A percentile compares a stretch with the other conserved stretches of the same genome.
These are phyloP conservation scores for Otus scops DNA, from an alignment of 2,797 vertebrate genomes.

Conservation along the genomic window DNA sequence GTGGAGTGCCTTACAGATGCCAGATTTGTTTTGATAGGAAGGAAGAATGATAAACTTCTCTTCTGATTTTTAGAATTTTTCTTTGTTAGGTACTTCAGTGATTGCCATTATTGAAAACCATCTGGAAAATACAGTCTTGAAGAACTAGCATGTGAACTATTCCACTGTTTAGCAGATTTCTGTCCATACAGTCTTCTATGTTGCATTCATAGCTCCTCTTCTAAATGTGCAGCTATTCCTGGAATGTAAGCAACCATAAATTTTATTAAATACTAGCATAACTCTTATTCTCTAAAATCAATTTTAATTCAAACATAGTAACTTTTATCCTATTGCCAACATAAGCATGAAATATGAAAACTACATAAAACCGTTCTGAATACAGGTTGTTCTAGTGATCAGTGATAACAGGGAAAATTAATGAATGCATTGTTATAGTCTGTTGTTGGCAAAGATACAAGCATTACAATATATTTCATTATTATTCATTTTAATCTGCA, in stretches of 20 bases:
- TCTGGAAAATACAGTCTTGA: background rate
- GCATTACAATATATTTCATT: background rate
- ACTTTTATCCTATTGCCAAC: background rate
- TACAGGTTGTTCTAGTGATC: background rate
- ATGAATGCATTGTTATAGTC: background rate
- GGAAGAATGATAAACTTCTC: background rate
- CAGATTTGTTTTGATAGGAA: background rate
- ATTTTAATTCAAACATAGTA: background rate
- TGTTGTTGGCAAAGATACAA: background rate
- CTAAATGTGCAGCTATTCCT: background rate
- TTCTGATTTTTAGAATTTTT: background rate
- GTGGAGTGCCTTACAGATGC: background rate
- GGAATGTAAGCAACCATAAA: fast-evolving
- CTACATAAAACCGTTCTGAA: background rate
- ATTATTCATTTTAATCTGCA: background rate
- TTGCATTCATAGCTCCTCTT: background rate
- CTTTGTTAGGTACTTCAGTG: background rate
- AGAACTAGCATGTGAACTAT: background rate
- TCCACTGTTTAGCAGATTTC: background rate
- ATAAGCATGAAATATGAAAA: background rate
- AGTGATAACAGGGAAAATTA: background rate
- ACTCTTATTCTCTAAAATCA: background rate
- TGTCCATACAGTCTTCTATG: background rate
- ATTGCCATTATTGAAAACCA: background rate
- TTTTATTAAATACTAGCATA: background rate